Evolutionary conservation across 2,797 vertebrate species (phyloP), one percentile per base, ranked within the genome.

Genomic region (Typhlichthys eigenmanni): DNA sequence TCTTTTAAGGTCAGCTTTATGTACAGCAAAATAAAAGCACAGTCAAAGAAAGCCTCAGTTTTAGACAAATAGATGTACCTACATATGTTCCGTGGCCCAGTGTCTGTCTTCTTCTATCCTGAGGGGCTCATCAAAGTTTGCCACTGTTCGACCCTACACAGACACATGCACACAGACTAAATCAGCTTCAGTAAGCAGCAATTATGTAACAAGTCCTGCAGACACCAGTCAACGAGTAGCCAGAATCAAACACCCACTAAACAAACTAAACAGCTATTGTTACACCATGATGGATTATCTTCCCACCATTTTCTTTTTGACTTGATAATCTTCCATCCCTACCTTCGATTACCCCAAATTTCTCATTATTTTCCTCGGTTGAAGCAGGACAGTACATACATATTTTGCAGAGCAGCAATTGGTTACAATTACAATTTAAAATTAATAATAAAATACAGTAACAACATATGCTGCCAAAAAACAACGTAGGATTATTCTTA

Each of bases 81-180:
- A 96, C 96, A 84, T 85, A 70, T 90, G 92, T 12, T 92, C 91
- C 0, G 89, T 62, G 12, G 82, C 83, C 95, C 96, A 98, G 79
- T 90, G 92, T 0, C 84, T 13, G 47, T 98, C 95, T 87, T 98
- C 96, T 78, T 97, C 95, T 93, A 98, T 98, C 87, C 95, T 93
- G 68, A 98, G 71, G 0, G 95, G 91, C 68, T 98, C 96, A 75
- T 96, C 94, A 65, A 94, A 95, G 72, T 94, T 92, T 16, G 88
- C 90, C 58, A 90, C 75, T 63, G 86, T 68, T 63, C 93, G 92
- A 60, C 91, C 92, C 96, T 98, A 82, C 72, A 50, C 5, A 68
- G n/a, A 81, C 48, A 80, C 29, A 66, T 34, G 38, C 11, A 65
- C 51, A 62, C 24, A 24, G 24, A 24, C 24, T 24, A 24, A 24